Evolutionary conservation across 1,140 invertebrate genomes (phyloP), one percentile per base, ranked within the genome.

Genomic region (Phenacoccus solenopsis): DNA sequence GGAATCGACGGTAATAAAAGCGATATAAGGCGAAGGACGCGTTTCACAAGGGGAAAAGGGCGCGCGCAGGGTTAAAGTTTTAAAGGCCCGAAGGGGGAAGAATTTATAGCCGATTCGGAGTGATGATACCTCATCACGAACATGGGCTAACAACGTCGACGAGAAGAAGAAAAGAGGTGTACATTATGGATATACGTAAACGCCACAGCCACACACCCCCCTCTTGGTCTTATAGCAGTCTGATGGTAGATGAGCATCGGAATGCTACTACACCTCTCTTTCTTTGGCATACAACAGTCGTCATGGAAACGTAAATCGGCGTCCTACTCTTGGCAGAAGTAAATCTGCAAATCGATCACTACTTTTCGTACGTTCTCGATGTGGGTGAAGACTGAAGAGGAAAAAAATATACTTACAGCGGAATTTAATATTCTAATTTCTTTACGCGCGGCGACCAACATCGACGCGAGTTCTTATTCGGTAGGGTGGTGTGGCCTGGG

Each of bases 281-380:
- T n/a, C n/a, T n/a, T n/a, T 49, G 12, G 38, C 20, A 49, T n/a
- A 5, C 5, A 10, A 4, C 38, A 49, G 38, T 49, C 38, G 38
- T 49, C 38, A 49, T 49, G 38, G 38, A 49, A 49, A 49, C 38
- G 2, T 49, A n/a, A 49, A 49, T 49, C 38, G 38, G 38, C 38
- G 38, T 49, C 38, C 38, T 49, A 49, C 12, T 49, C 38, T 49
- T 16, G 12, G 38, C 38, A 49, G 20, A 32, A 49, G 38, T 3
- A 49, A 49, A 49, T 49, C 38, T 49, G 38, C 38, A 49, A 49
- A 49, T 49, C 38, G 38, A 49, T 49, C 38, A 49, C n/a, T n/a
- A n/a, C 38, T 49, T 49, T 49, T 49, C 38, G 38, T 49, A 16
- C 20, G 38, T n/a, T n/a, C n/a, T n/a, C n/a, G n/a, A n/a, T n/a